Conservation (phyloP, 2,797 vertebrate species). For the Eulemur rubriventer region DNA sequence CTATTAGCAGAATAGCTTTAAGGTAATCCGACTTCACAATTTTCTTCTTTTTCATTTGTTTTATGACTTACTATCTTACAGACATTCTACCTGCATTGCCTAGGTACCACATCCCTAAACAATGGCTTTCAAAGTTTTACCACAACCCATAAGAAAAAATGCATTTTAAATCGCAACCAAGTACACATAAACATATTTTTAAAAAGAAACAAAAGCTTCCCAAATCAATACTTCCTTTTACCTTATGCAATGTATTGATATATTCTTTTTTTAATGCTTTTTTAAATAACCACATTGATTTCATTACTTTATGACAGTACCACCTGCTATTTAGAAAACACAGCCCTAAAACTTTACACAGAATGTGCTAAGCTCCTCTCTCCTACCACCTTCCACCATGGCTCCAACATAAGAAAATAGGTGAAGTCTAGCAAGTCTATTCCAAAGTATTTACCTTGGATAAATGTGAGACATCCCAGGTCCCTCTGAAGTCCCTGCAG, state of each 20-base stretch:
- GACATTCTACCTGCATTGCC: neutral
- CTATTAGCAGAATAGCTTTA: conserved; percentile 10
- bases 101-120: neutral
- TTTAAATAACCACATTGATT: conserved; percentile 12
- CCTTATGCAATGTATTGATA: neutral
- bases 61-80: neutral
- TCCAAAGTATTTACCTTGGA: neutral
- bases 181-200: neutral
- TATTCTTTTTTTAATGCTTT: conserved; percentile 7
- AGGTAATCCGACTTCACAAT: neutral
- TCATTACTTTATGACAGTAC: neutral
- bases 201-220: neutral
- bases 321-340: conserved; percentile 49
- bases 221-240: conserved; percentile 41
- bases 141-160: conserved; percentile 24
- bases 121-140: neutral
- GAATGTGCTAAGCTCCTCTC: neutral
- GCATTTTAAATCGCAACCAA: neutral
- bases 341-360: conserved; percentile 19
- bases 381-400: neutral
- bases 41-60: neutral
- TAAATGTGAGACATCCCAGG: neutral
- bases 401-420: conserved; percentile 13
- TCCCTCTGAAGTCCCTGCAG: neutral
- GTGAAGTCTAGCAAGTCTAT: conserved; percentile 42